Base-by-base conservation (phyloP, 2,797 vertebrate species). In the Sphenopsis melanotis region DNA sequence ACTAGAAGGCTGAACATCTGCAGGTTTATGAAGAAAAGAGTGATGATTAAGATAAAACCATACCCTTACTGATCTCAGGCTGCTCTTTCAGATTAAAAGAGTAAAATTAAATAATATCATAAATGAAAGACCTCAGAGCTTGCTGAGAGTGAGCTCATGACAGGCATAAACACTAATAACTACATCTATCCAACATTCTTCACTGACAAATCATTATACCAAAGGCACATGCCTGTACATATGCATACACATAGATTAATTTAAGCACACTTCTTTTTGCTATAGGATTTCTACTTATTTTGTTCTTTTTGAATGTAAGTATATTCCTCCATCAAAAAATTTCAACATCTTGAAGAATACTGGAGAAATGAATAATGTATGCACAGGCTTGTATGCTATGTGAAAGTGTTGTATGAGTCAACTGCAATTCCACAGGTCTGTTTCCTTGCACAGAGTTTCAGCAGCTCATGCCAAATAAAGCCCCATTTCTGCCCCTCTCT, bases 21-120 rank as follows among this genome's bases (percentile, higher is more conserved):
- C 89, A 96, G 87, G 76, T 87, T 96, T 95, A 94, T 90, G 76
- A 93, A 94, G 89, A 79, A 92, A 89, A 49, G 20, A 88, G 50
- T 37, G 64, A 94, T 93, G 61, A 95, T 84, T 93, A 94, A 90
- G 93, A 94, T 90, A 94, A 97, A 92, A 53, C 32, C 65, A 88
- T 22, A 8, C 59, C n/a, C 49, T 83, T 72, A 87, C 76, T 84
- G 78, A 96, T 94, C 47, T 83, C 63, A 68, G 65, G 39, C 26
- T 0, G 26, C 87, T 94, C 61, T 92, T 81, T 49, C 66, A 86
- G 82, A 95, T 95, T 90, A 96, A 82, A 92, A 94, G 66, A 94
- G 88, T 76, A 93, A 83, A 92, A 93, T 89, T 66, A 95, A 95
- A 92, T 87, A 89, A 93, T 72, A 91, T 21, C 26, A 21, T 50